Conservation (phyloP, 2,888 invertebrate species). For the Tachina lurida region DNA sequence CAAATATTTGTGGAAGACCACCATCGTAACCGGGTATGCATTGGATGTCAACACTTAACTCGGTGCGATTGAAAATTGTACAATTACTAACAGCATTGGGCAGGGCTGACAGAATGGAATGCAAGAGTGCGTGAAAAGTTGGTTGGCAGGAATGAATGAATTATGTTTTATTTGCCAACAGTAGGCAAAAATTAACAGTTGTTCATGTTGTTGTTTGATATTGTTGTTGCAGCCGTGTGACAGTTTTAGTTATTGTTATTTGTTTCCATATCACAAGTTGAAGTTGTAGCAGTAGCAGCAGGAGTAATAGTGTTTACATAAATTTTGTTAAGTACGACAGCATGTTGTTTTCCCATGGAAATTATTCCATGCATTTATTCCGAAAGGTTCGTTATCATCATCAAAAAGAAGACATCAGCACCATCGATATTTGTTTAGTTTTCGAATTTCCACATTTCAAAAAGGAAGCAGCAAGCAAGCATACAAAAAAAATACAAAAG, state of each 20-base stretch:
- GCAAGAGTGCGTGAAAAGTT: constrained; percentile 48
- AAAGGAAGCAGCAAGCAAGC: neutral
- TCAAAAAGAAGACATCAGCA: neutral
- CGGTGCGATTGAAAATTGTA: constrained; percentile 92
- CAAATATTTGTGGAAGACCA: constrained; percentile 93
- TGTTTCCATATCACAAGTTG: constrained; percentile 19
- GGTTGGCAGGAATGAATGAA: constrained; percentile 40
- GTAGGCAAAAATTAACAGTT: constrained; percentile 9
- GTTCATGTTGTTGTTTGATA: constrained; percentile 8
- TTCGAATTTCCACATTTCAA: neutral
- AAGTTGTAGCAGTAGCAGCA: constrained; percentile 15
- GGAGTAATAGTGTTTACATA: constrained; percentile 49
- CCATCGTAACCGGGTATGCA: constrained; percentile 94
- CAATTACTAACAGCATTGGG: constrained; percentile 94
- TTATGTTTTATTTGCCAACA: constrained; percentile 51
- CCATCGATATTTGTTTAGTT: neutral
- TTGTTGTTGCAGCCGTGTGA: constrained; percentile 6
- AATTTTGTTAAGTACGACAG: constrained; percentile 29
- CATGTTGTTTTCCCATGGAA: neutral
- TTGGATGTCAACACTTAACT: constrained; percentile 91
- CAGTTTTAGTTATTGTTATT: constrained; percentile 24
- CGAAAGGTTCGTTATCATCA: neutral
- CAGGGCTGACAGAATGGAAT: constrained; percentile 85
- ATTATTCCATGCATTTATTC: neutral
- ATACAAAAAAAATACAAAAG: neutral